Evolutionary conservation across 2,888 invertebrate genomes (phyloP).

Genomic region (Mythimna albipuncta): DNA sequence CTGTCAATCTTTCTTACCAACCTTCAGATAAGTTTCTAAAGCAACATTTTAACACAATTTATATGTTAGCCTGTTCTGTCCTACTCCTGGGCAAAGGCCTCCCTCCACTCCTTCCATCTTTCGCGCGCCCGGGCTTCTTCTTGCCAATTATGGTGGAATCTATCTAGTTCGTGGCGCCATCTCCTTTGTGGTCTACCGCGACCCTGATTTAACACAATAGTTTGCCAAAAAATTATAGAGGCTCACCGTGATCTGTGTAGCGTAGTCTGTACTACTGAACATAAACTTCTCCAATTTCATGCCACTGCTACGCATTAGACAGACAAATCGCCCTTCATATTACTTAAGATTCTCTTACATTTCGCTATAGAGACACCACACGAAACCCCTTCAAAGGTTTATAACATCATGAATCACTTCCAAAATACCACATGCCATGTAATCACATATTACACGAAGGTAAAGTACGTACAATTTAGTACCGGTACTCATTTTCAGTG

Average conservation of each 20-base stretch:
- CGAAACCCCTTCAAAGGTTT: constrained; percentile 16
- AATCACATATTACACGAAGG: constrained; percentile 39
- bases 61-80: no score
- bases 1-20: no score
- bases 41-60: no score
- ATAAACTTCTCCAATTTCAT: constrained; percentile 5
- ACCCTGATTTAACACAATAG: no score
- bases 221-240: no score
- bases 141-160: no score
- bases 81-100: no score
- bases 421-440: constrained; percentile 23
- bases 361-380: constrained; percentile 1
- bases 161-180: no score
- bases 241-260: not conserved
- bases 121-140: no score
- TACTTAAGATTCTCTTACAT: constrained; percentile 1
- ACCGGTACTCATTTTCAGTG: constrained; percentile 43
- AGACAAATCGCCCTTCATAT: not conserved
- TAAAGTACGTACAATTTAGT: constrained; percentile 49
- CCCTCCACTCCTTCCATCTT: no score
- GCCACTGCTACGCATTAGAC: not conserved
- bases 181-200: no score
- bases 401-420: constrained; percentile 41
- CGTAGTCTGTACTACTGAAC: not conserved
- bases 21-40: no score